These are phyloP conservation scores for Microtus montanus DNA, from an alignment of 2,113 vertebrate species.

Conservation along the genomic window DNA sequence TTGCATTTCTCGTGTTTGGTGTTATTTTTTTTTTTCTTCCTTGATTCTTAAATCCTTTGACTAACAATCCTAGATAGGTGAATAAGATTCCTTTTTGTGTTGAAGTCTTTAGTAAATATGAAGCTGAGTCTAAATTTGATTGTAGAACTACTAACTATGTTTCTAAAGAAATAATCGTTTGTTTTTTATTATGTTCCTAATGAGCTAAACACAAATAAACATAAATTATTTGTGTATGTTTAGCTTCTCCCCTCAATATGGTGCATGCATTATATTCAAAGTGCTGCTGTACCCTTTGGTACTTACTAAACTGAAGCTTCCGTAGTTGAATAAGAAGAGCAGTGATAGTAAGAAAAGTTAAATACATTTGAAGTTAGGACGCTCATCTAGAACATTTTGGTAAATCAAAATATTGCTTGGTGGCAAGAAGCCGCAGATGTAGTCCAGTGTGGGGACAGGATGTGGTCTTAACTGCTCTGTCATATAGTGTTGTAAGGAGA, in stretches of 20 bases:
- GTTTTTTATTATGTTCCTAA: conserved; percentile 32
- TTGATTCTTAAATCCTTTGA: conserved; percentile 28
- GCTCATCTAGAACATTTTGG: conserved; percentile 80
- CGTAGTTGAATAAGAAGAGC: conserved; percentile 59
- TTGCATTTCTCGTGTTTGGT: conserved; percentile 31
- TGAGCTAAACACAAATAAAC: conserved; percentile 37
- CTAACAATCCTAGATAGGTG: conserved; percentile 57
- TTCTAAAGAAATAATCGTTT: conserved; percentile 69
- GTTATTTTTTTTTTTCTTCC: neutral
- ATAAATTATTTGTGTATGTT: conserved; percentile 39
- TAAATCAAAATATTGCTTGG: conserved; percentile 82
- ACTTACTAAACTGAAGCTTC: conserved; percentile 63
- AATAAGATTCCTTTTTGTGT: conserved; percentile 67
- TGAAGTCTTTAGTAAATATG: conserved; percentile 75
- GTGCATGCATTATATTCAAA: conserved; percentile 54
- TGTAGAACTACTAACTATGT: conserved; percentile 45
- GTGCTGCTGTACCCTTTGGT: neutral
- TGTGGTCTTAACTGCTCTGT: conserved; percentile 83
- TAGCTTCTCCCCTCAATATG: neutral
- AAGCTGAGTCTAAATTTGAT: conserved; percentile 72
- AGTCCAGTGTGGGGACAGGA: conserved; percentile 52
- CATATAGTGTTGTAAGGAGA: neutral
- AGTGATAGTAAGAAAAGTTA: conserved; percentile 72
- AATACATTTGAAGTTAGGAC: conserved; percentile 81
- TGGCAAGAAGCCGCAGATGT: conserved; percentile 81